Evolutionary conservation across 1,140 invertebrate genomes (phyloP), one percentile per base, ranked within the genome.

Genomic region (Metaphire vulgaris): DNA sequence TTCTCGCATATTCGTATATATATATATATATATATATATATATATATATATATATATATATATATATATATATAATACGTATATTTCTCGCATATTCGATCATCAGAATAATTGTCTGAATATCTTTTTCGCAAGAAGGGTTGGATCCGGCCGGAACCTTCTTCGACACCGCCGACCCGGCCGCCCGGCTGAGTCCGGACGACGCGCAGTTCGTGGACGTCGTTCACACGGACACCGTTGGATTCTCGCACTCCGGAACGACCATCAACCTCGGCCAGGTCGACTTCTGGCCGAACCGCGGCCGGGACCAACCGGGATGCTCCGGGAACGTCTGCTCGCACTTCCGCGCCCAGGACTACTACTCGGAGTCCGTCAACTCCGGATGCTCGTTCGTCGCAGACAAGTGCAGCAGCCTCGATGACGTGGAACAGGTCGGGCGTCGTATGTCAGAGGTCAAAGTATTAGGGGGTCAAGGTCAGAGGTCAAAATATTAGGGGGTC

Each of bases 401-500:
- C n/a, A 69, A 26, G 67, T 69, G 67, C 67, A 26, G 26, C 67
- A 69, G n/a, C n/a, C 31, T 69, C 31, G 67, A 69, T 12, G 67
- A 69, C 67, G 30, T 69, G n/a, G 6, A 69, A 69, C 67, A 69
- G 67, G 67, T 69, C n/a, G n/a, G n/a, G n/a, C n/a, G n/a, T n/a
- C n/a, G n/a, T n/a, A n/a, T n/a, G n/a, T n/a, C n/a, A n/a, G n/a
- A n/a, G n/a, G n/a, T n/a, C n/a, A n/a, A n/a, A n/a, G n/a, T n/a
- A n/a, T n/a, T n/a, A n/a, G n/a, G n/a, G n/a, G n/a, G n/a, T n/a
- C n/a, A n/a, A n/a, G n/a, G n/a, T n/a, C n/a, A n/a, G n/a, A n/a
- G n/a, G n/a, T n/a, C n/a, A n/a, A n/a, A n/a, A n/a, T n/a, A n/a
- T n/a, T n/a, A n/a, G n/a, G n/a, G n/a, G n/a, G n/a, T n/a, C n/a